Evolutionary conservation across 2,888 invertebrate species (phyloP).

Genomic region (Phaonia tiefii): DNA sequence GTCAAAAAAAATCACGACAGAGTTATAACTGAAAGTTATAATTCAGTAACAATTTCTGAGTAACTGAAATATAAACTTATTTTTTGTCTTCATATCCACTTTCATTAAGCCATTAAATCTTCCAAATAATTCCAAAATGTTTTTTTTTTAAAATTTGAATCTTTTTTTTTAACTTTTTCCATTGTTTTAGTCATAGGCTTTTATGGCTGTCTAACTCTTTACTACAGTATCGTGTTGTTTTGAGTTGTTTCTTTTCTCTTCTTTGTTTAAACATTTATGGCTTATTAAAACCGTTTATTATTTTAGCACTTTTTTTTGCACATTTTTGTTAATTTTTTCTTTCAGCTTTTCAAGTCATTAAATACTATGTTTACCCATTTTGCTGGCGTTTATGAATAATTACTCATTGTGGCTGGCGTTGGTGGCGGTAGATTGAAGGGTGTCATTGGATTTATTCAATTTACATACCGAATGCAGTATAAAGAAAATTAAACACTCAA

Average conservation of each 20-base stretch:
- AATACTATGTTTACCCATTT: neutral
- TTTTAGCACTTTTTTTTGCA: constrained; percentile 12
- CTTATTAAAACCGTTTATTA: constrained; percentile 14
- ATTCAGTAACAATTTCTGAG: neutral
- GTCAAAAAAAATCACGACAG: no score
- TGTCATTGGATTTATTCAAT: constrained; percentile 43
- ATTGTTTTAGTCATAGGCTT: no score
- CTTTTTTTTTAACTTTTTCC: constrained; percentile 4
- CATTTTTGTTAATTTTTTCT: neutral
- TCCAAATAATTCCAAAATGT: neutral
- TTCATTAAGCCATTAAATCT: constrained; percentile 14
- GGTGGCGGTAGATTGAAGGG: constrained; percentile 16
- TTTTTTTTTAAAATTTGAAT: neutral
- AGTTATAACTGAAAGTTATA: constrained; percentile 10
- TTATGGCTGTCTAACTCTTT: no score
- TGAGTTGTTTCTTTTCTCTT: neutral
- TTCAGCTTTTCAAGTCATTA: neutral
- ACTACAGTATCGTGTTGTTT: no score
- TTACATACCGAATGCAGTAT: constrained; percentile 4
- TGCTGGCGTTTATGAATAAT: constrained; percentile 14
- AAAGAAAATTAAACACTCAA: neutral
- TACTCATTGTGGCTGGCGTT: constrained; percentile 14
- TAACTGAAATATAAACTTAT: no score
- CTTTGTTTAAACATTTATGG: constrained; percentile 6
- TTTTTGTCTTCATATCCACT: no score